Percentiles rank a stretch among this genome's conserved stretches.
Conservation (phyloP, 2,797 vertebrate species). For the Mormyrus proboscirostris region DNA sequence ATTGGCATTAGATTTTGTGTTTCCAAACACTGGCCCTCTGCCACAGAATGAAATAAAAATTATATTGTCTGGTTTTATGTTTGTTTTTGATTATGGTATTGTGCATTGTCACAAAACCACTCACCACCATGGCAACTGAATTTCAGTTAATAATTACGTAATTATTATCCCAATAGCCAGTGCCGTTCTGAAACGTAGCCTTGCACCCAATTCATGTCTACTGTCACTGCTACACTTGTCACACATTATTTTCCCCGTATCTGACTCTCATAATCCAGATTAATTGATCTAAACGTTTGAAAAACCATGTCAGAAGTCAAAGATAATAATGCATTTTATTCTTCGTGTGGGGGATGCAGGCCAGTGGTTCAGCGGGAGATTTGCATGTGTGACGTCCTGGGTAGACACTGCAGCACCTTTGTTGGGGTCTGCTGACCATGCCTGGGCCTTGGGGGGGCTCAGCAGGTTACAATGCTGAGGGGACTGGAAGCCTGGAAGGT, state of each 20-base stretch:
- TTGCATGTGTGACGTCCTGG: neutral
- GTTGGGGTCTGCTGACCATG: neutral
- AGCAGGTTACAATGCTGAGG: neutral
- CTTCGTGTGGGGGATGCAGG: neutral
- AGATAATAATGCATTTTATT: neutral
- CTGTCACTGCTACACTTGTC: neutral
- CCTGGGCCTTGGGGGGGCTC: neutral
- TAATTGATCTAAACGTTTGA: neutral
- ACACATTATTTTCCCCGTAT: neutral
- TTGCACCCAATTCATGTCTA: neutral
- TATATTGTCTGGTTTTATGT: neutral
- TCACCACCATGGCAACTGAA: neutral
- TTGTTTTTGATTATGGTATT: neutral
- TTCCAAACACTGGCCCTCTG: neutral
- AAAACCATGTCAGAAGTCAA: neutral
- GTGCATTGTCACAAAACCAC: neutral
- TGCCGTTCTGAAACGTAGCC: neutral
- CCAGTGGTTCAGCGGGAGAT: neutral
- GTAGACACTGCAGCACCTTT: neutral
- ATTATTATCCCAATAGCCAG: neutral
- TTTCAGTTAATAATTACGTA: neutral
- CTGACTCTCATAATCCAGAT: neutral
- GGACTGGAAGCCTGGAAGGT: neutral
- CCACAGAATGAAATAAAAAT: neutral
- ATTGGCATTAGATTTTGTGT: neutral